These are phyloP conservation scores for Cichladusa arquata DNA, from an alignment of 2,113 vertebrate species.

Conservation along the genomic window DNA sequence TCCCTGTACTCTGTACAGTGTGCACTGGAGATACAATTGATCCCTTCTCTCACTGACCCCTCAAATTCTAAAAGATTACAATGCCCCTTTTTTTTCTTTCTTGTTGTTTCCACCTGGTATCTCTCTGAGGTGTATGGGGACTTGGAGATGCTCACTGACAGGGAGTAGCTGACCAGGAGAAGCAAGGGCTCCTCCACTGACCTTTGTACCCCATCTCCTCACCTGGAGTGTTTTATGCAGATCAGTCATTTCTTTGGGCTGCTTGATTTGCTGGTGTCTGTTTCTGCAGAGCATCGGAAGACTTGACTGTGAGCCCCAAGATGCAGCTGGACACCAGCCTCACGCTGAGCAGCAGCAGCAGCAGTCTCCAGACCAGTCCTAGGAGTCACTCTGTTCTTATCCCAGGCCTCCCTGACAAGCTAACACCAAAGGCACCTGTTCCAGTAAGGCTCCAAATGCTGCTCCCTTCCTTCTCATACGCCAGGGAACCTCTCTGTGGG, in stretches of 20 bases:
- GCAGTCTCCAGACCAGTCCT: conserved; percentile 79
- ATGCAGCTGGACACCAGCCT: conserved; percentile 81
- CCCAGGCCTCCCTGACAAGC: conserved; percentile 83
- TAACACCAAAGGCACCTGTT: conserved; percentile 75
- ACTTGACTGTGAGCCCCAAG: conserved; percentile 87
- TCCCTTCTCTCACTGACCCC: neutral
- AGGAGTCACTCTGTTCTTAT: conserved; percentile 83
- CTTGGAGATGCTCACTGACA: neutral
- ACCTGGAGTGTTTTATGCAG: neutral
- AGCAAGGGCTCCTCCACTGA: neutral
- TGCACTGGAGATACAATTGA: neutral
- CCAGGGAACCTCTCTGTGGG: neutral
- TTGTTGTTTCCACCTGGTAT: neutral
- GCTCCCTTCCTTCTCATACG: neutral
- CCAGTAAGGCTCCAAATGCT: conserved; percentile 72
- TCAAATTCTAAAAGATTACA: neutral
- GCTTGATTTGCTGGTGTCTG: neutral
- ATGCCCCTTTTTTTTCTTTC: neutral
- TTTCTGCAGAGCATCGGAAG: conserved; percentile 81
- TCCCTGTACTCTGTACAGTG: neutral
- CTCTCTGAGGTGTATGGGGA: neutral
- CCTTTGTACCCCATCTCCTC: neutral
- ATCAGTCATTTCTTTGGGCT: neutral
- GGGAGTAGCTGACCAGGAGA: neutral
- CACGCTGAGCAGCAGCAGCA: conserved; percentile 70